These are phyloP conservation scores for Heteromyza rotundicornis DNA, from an alignment of 2,888 invertebrate species.

Conservation along the genomic window DNA sequence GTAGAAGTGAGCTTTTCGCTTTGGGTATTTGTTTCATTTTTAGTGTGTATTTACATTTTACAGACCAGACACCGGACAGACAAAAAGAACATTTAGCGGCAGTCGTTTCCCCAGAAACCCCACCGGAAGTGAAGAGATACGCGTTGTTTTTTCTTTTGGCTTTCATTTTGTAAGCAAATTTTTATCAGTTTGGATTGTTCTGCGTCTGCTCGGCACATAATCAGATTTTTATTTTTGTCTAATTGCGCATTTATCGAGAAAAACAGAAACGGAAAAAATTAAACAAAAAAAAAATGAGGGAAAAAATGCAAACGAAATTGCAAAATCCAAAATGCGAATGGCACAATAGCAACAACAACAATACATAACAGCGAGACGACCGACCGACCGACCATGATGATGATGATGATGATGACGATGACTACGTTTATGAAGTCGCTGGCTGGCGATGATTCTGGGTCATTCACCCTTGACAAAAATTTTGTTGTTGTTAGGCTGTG, in stretches of 20 bases:
- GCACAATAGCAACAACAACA: background rate
- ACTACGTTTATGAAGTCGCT: background rate
- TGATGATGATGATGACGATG: background rate
- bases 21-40: no score
- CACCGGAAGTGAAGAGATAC: slow-evolving; percentile 1
- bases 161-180: no score
- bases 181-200: no score
- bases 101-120: no score
- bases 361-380: background rate
- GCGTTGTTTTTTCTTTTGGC: no score
- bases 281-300: background rate
- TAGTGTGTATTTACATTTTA: no score
- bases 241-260: no score
- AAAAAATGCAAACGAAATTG: background rate
- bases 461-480: slow-evolving; percentile 58
- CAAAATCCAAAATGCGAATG: background rate
- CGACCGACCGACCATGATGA: no score
- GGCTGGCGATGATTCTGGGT: slow-evolving; percentile 53
- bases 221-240: no score
- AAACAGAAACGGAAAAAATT: background rate
- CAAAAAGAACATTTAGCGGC: background rate
- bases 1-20: no score
- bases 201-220: no score
- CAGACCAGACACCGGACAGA: background rate
- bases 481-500: slow-evolving; percentile 27